Percentiles rank a stretch among this genome's conserved stretches.
These are phyloP conservation scores for Dryococelus australis DNA, from an alignment of 2,888 invertebrate genomes.

Conservation along the genomic window DNA sequence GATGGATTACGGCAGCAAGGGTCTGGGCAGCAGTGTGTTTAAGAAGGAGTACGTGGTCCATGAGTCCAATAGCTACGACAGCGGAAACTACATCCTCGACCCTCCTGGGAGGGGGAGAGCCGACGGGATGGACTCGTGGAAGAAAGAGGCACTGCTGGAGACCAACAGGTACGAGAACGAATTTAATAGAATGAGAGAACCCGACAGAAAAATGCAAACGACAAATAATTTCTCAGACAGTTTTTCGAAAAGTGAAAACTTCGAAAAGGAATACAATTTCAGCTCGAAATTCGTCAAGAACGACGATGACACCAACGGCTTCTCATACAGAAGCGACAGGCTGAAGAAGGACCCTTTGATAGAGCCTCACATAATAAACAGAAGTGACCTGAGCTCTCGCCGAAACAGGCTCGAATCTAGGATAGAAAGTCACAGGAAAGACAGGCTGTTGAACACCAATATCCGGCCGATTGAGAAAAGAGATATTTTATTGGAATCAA, in stretches of 20 bases:
- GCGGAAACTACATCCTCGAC: slow-evolving; percentile 54
- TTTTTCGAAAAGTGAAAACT: slow-evolving; percentile 51
- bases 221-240: slow-evolving; percentile 35
- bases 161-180: slow-evolving; percentile 27
- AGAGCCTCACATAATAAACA: slow-evolving; percentile 33
- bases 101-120: slow-evolving; percentile 66
- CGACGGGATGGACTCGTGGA: slow-evolving; percentile 71
- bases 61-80: slow-evolving; percentile 47
- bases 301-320: slow-evolving; percentile 47
- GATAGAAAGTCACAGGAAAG: slow-evolving; percentile 62
- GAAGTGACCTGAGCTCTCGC: slow-evolving; percentile 70
- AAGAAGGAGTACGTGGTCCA: slow-evolving; percentile 38
- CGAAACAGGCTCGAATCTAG: slow-evolving; percentile 79
- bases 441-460: slow-evolving; percentile 53
- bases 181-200: neutral
- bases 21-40: slow-evolving; percentile 4
- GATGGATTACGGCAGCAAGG: slow-evolving; percentile 27
- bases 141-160: slow-evolving; percentile 34
- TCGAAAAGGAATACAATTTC: slow-evolving; percentile 45
- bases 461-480: slow-evolving; percentile 56
- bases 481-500: slow-evolving; percentile 55
- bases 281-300: slow-evolving; percentile 37
- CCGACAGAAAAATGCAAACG: neutral
- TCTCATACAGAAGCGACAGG: slow-evolving; percentile 39
- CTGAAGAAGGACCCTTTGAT: slow-evolving; percentile 55